Evolutionary conservation across 2,888 invertebrate species (phyloP).

Genomic region (Eristalis intricaria): DNA sequence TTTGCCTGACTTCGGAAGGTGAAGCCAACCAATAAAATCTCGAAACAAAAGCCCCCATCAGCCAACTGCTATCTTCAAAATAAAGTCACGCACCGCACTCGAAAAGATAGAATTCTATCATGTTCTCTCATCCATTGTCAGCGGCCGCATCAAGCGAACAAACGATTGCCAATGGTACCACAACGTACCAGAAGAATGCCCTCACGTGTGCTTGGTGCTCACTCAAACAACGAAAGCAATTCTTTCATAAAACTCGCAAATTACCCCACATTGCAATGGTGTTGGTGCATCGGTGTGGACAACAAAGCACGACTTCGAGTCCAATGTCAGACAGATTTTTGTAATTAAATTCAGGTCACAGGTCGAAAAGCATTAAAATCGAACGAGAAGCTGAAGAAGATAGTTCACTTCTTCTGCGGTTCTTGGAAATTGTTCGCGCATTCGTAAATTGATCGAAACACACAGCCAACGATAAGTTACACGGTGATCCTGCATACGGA

Average conservation of each 20-base stretch:
- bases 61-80: conserved; percentile 13
- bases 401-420: conserved; percentile 57
- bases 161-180: background rate
- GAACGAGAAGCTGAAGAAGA: conserved; percentile 56
- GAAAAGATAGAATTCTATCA: conserved; percentile 49
- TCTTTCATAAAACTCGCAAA: conserved; percentile 17
- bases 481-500: conserved; percentile 10
- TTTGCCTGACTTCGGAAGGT: background rate
- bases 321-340: conserved; percentile 58
- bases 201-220: conserved; percentile 32
- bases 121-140: conserved; percentile 44
- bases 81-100: conserved; percentile 51
- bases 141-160: conserved; percentile 8
- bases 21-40: background rate
- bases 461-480: background rate
- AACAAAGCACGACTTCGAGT: conserved; percentile 65
- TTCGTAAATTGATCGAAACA: background rate
- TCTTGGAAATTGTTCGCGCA: conserved; percentile 14
- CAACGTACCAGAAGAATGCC: conserved; percentile 38
- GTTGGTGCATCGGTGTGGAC: background rate
- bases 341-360: conserved; percentile 61
- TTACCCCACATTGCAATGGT: background rate
- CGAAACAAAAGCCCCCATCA: conserved; percentile 7
- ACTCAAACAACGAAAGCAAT: conserved; percentile 14
- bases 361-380: conserved; percentile 65